Evolutionary conservation across 2,113 vertebrate genomes (phyloP), one percentile per base, ranked within the genome.

Genomic region (Penelope pileata): DNA sequence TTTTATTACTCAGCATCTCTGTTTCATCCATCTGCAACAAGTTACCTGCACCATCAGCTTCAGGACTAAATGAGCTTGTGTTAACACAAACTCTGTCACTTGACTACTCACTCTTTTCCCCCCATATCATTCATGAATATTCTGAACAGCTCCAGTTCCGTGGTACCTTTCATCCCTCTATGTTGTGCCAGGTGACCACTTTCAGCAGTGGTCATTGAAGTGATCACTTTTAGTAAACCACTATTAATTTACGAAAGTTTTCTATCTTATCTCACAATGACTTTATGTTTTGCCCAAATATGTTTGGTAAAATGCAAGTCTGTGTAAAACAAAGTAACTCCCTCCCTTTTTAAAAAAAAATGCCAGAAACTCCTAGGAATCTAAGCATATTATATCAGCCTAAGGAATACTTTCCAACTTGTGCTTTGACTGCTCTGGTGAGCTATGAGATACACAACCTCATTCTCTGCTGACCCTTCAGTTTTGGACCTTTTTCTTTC

Each of bases 21-120:
- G 2, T 91, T 93, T 86, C 75, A 90, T 53, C 53, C 63, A 83
- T 62, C 67, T 4, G 1, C 59, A 77, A 34, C 16, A 90, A 77
- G 91, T 91, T 88, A 76, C 66, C 79, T 94, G 22, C n/a, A 42
- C n/a, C 34, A 86, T 91, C 88, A 91, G 34, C 10, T 85, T 56
- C 75, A 88, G 48, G 48, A 66, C 7, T 53, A 76, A 75, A 64
- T 72, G 90, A 80, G 16, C 66, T 69, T 17, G 2, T 50, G 29
- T 43, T 91, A 88, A 85, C 73, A 47, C 23, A 50, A 95, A 45
- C 16, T 48, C 40, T 54, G 24, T 54, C 79, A 88, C 27, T 84
- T 76, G 69, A 79, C 18, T 90, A 34, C 40, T 76, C 43, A 36
- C 14, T 69, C 16, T 3, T 69, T 73, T 87, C 56, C n/a, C 56